Evolutionary conservation across 2,888 invertebrate species (phyloP), one percentile per base, ranked within the genome.

Genomic region (Tiphia femorata): DNA sequence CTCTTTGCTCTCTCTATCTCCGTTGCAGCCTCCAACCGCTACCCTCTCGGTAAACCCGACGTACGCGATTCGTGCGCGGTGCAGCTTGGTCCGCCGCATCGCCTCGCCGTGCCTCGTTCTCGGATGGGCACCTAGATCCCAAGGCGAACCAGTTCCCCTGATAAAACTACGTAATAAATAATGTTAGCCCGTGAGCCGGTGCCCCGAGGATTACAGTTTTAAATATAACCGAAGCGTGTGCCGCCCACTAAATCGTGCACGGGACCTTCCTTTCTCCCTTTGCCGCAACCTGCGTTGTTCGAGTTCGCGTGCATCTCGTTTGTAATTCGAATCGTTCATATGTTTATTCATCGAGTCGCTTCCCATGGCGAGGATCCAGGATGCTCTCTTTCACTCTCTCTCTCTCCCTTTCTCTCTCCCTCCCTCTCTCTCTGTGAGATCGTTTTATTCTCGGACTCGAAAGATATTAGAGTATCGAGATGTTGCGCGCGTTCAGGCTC

Each of bases 81-180:
- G 49, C 49, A 35, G 43, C 48, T 21, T 47, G 37, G 40, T 56
- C 48, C 67, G 35, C n/a, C 43, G 56, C 49, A 49, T 50, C 51
- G 51, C 55, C 38, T 38, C 50, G 50, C 14, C 33, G 33, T 33
- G 33, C 12, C 12, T 14, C 33, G 33, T 14, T 33, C 33, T 42
- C 40, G 49, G 61, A 54, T 44, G 59, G 55, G 53, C 63, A 54
- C 53, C 61, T 69, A 69, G 69, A 70, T 70, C 61, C 63, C 71
- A 73, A 72, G 75, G 75, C 67, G 64, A 75, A 65, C 74, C 70
- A 54, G 72, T 75, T 64, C 60, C 40, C 23, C 53, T 51, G 64
- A 62, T 70, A 70, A 69, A 70, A 70, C 66, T 56, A 49, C 58
- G 52, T 44, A 62, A 70, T 69, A 70, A 69, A 70, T 69, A 70